Evolutionary conservation across 2,797 vertebrate genomes (phyloP).

Genomic region (Ispidina picta): DNA sequence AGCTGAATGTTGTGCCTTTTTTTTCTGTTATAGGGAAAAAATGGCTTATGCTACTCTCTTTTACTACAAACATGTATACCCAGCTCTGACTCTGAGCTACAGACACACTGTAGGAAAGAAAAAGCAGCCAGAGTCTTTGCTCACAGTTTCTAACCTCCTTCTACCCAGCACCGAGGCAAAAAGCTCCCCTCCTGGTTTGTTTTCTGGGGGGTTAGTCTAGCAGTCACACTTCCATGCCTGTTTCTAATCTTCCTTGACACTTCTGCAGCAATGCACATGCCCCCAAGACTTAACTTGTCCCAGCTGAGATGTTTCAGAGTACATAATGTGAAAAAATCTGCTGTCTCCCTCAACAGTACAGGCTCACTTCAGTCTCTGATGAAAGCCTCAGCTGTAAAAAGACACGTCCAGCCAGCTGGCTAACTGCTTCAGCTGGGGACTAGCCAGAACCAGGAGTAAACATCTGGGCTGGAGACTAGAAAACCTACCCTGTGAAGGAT

Average conservation of each 20-base stretch:
- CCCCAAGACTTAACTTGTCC: conserved; percentile 7
- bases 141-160: neutral
- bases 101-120: neutral
- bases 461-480: neutral
- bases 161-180: neutral
- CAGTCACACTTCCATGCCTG: neutral
- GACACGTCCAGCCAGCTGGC: conserved; percentile 10
- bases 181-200: neutral
- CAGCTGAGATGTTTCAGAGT: conserved; percentile 28
- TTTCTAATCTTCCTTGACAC: conserved; percentile 48
- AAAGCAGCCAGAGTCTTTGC: neutral
- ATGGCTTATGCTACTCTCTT: neutral
- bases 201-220: neutral
- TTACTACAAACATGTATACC: neutral
- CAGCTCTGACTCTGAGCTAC: neutral
- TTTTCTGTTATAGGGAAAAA: neutral
- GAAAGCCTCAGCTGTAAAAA: neutral
- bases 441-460: neutral
- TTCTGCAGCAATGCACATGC: conserved; percentile 12
- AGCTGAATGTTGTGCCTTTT: neutral
- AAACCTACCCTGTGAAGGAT: neutral
- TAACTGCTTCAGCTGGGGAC: neutral
- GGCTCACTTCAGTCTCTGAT: neutral
- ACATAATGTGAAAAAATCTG: neutral
- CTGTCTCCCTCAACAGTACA: neutral